Percentiles rank a stretch among this genome's conserved stretches.
These are phyloP conservation scores for Loripinus fragilis DNA, from an alignment of 2,888 invertebrate genomes.

Conservation along the genomic window DNA sequence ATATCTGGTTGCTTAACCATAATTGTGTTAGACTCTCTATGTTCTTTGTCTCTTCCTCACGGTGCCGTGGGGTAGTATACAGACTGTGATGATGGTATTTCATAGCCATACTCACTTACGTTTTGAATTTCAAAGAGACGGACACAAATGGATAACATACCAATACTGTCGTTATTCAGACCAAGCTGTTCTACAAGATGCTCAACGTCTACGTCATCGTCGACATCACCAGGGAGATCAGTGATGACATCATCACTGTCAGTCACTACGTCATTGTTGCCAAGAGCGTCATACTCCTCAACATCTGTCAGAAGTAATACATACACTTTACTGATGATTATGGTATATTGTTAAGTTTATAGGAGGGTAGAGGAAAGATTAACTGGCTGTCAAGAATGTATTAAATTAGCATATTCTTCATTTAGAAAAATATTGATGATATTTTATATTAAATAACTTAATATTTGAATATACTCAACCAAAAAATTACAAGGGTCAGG, in stretches of 20 bases:
- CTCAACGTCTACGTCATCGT: constrained; percentile 22
- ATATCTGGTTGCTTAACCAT: not conserved
- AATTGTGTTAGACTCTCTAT: not conserved
- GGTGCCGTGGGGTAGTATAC: too few relatives aligned
- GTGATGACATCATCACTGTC: constrained; percentile 11
- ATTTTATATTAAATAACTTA: too few relatives aligned
- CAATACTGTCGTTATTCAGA: not conserved
- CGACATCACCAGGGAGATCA: constrained; percentile 12
- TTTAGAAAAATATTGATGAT: too few relatives aligned
- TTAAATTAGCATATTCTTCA: too few relatives aligned
- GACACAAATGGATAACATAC: not conserved
- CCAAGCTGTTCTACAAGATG: not conserved
- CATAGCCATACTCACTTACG: too few relatives aligned
- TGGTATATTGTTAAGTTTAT: too few relatives aligned
- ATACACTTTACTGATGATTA: too few relatives aligned
- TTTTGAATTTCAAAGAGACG: not conserved
- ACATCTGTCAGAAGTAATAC: not conserved
- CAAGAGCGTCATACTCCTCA: not conserved
- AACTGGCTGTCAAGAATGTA: too few relatives aligned
- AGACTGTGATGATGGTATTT: too few relatives aligned
- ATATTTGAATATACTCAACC: too few relatives aligned
- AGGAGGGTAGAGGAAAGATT: too few relatives aligned
- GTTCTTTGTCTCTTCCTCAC: not conserved
- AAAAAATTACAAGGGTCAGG: too few relatives aligned
- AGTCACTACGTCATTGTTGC: not conserved